Evolutionary conservation across 2,113 vertebrate genomes (phyloP).

Genomic region (Coryphaenoides rupestris): DNA sequence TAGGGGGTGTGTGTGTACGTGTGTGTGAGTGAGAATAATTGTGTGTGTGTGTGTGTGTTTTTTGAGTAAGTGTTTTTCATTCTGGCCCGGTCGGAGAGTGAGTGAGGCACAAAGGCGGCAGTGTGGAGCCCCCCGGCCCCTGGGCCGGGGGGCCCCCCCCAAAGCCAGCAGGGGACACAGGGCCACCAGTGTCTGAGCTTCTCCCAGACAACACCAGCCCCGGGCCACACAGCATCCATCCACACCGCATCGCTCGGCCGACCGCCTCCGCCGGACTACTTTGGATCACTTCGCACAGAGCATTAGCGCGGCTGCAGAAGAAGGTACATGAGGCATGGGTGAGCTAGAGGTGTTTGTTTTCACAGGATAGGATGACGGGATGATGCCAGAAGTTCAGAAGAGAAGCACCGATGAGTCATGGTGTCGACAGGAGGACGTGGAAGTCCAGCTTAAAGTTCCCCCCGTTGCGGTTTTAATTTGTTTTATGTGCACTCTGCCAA

Average conservation of each 20-base stretch:
- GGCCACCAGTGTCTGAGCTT: conserved; percentile 39
- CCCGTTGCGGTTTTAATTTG: too few relatives aligned
- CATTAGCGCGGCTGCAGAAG: too few relatives aligned
- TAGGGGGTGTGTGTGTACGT: conserved; percentile 9
- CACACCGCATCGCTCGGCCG: too few relatives aligned
- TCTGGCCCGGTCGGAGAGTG: conserved; percentile 32
- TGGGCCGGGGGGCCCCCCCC: not conserved
- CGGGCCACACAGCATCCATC: conserved; percentile 30
- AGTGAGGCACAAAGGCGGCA: conserved; percentile 55
- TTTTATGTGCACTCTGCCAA: too few relatives aligned
- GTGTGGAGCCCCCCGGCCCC: conserved; percentile 50
- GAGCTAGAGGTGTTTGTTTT: too few relatives aligned
- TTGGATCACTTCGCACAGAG: not conserved
- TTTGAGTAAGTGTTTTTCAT: conserved; percentile 41
- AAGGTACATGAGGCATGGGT: too few relatives aligned
- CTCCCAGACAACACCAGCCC: conserved; percentile 20
- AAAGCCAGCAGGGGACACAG: conserved; percentile 54
- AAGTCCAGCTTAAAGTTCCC: too few relatives aligned
- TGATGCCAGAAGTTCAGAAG: too few relatives aligned
- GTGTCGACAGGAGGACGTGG: too few relatives aligned
- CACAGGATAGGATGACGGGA: too few relatives aligned
- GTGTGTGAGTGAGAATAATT: conserved; percentile 31
- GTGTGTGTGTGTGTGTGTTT: conserved; percentile 40
- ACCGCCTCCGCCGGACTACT: not conserved
- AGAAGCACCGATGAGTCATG: too few relatives aligned